Evolutionary conservation across 2,113 vertebrate genomes (phyloP).

Genomic region (Laticauda colubrina): DNA sequence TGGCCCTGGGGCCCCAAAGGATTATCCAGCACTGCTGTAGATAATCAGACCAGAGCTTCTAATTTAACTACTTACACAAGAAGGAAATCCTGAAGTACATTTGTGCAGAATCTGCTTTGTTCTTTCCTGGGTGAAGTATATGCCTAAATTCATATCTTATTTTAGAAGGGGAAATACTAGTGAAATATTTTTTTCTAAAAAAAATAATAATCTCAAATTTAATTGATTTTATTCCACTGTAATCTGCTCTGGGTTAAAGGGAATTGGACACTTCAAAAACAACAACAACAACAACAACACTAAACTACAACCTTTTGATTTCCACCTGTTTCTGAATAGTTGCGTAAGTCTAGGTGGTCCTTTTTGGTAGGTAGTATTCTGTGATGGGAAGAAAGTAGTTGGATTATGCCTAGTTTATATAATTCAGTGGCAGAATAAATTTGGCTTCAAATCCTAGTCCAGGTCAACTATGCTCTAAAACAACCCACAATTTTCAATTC

Average conservation of each 20-base stretch:
- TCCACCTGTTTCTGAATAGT: neutral
- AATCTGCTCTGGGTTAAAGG: neutral
- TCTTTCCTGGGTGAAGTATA: neutral
- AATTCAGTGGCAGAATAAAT: neutral
- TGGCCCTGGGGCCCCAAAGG: neutral
- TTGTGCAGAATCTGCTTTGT: constrained; percentile 7
- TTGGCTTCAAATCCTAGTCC: neutral
- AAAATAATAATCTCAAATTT: neutral
- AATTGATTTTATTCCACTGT: neutral
- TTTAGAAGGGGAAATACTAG: neutral
- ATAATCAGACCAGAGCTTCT: neutral
- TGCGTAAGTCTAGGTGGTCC: neutral
- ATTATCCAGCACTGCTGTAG: neutral
- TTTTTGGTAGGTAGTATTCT: neutral
- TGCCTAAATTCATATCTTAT: neutral
- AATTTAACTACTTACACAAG: neutral
- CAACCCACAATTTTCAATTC: neutral
- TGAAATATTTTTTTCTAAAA: neutral
- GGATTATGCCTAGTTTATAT: neutral
- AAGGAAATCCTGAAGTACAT: neutral
- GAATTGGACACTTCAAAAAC: neutral
- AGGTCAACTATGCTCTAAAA: neutral
- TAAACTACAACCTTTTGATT: neutral
- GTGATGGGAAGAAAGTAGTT: neutral
- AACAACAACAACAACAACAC: no score